A percentile compares a stretch with the other conserved stretches of the same genome.
These are phyloP conservation scores for Limosa lapponica DNA, from an alignment of 2,797 vertebrate genomes.

Conservation along the genomic window DNA sequence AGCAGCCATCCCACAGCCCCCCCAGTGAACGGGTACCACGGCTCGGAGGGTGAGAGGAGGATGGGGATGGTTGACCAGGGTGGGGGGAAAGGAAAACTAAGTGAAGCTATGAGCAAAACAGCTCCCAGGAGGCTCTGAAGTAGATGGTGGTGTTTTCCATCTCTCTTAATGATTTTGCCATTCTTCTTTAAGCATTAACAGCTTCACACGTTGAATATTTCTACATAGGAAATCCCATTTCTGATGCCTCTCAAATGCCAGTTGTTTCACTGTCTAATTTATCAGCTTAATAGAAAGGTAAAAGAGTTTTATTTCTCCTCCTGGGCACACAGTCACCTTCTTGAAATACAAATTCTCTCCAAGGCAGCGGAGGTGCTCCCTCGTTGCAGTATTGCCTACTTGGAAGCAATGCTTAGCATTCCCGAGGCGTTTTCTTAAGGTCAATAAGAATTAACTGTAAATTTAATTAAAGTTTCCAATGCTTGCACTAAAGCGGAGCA, in stretches of 20 bases:
- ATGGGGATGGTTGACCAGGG: not conserved
- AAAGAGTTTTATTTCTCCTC: not conserved
- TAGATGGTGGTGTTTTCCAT: not conserved
- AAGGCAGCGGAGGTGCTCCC: not conserved
- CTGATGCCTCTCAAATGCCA: not conserved
- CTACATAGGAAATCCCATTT: rapidly evolving
- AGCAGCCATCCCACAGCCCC: rapidly evolving
- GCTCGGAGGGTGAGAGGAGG: not conserved
- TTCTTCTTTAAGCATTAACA: not conserved
- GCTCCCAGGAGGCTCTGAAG: not conserved
- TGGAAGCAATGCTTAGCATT: not conserved
- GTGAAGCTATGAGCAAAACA: rapidly evolving
- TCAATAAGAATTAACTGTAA: constrained; percentile 38
- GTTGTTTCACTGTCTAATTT: not conserved
- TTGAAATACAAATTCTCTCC: not conserved
- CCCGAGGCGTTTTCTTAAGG: not conserved
- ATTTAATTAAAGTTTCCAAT: constrained; percentile 42
- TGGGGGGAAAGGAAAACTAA: not conserved
- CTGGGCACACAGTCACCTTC: not conserved
- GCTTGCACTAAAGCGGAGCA: not conserved
- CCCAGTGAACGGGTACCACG: rapidly evolving
- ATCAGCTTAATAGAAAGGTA: not conserved
- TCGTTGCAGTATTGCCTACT: rapidly evolving
- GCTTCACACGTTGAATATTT: rapidly evolving
- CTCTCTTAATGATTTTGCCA: rapidly evolving